A percentile compares a stretch with the other conserved stretches of the same genome.
Conservation (phyloP, 2,888 invertebrate genomes). For the Eumacrocentrus americanus region DNA sequence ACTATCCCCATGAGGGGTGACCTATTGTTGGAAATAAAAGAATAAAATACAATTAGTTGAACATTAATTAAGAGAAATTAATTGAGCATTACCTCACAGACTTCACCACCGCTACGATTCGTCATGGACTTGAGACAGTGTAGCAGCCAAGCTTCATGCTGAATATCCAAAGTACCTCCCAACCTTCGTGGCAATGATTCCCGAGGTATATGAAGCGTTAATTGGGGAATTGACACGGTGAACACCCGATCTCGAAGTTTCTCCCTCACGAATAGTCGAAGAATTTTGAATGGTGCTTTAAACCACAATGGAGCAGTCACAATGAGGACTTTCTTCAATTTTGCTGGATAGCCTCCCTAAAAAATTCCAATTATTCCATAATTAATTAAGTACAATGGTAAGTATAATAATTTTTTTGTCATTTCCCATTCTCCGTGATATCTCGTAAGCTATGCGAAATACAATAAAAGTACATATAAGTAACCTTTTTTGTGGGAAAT, state of each 20-base stretch:
- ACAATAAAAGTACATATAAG: too few relatives aligned
- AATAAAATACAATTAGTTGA: background rate
- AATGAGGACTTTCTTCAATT: conserved; percentile 94
- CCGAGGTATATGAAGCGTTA: conserved; percentile 87
- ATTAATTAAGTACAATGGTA: too few relatives aligned
- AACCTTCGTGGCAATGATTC: conserved; percentile 87
- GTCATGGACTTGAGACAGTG: conserved; percentile 83
- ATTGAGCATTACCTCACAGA: conserved; percentile 52
- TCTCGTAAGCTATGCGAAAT: too few relatives aligned
- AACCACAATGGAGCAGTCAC: conserved; percentile 98
- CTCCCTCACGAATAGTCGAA: conserved; percentile 92
- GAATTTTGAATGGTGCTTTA: conserved; percentile 95
- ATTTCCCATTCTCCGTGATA: too few relatives aligned
- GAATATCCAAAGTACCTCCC: conserved; percentile 84
- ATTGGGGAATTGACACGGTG: conserved; percentile 90
- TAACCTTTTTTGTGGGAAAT: too few relatives aligned
- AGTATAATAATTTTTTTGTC: too few relatives aligned
- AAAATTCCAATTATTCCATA: too few relatives aligned
- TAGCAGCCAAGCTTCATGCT: conserved; percentile 89
- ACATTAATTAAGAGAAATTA: background rate
- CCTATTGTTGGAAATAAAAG: conserved; percentile 36
- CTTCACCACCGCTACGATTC: conserved; percentile 70
- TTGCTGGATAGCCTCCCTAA: conserved; percentile 96
- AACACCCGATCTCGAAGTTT: conserved; percentile 94
- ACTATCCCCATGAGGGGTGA: conserved; percentile 55